phyloP scores from a whole-genome alignment of 92 coral and sea anemone species.

The Paragorgia papillata region DNA sequence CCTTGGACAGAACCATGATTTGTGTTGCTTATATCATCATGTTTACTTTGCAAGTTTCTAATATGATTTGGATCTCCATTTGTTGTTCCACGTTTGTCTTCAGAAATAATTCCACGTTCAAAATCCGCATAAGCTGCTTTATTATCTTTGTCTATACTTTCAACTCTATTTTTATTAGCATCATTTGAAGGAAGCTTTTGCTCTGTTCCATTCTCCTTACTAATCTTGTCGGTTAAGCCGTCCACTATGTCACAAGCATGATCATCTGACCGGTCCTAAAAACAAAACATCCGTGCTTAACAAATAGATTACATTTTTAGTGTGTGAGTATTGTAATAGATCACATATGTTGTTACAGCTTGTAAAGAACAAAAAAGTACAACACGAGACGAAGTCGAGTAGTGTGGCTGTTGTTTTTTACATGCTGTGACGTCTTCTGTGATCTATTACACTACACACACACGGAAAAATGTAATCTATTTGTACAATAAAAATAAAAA shows the following conservation, averaged over 20 bases:
- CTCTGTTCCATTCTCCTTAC: background rate
- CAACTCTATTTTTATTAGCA: background rate
- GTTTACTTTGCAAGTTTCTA: constrained; percentile 1
- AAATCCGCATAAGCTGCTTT: background rate
- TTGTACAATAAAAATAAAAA: too few species aligned
- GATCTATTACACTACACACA: too few species aligned
- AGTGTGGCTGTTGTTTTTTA: too few species aligned
- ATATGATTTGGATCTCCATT: background rate
- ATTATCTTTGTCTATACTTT: background rate
- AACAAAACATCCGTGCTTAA: background rate
- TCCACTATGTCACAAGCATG: background rate
- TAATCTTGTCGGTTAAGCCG: constrained; percentile 25
- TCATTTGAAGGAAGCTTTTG: background rate
- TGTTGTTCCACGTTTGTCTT: background rate
- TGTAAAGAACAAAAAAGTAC: too few species aligned
- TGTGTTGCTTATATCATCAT: constrained; percentile 16
- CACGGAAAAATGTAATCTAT: too few species aligned
- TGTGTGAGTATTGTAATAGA: too few species aligned
- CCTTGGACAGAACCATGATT: background rate
- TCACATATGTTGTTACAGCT: too few species aligned
- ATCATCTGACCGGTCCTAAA: background rate
- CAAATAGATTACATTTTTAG: too few species aligned
- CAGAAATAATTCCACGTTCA: background rate
- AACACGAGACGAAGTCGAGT: too few species aligned
- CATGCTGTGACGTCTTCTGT: too few species aligned